Conservation (phyloP, 2,113 vertebrate species). For the Stegastes partitus region DNA sequence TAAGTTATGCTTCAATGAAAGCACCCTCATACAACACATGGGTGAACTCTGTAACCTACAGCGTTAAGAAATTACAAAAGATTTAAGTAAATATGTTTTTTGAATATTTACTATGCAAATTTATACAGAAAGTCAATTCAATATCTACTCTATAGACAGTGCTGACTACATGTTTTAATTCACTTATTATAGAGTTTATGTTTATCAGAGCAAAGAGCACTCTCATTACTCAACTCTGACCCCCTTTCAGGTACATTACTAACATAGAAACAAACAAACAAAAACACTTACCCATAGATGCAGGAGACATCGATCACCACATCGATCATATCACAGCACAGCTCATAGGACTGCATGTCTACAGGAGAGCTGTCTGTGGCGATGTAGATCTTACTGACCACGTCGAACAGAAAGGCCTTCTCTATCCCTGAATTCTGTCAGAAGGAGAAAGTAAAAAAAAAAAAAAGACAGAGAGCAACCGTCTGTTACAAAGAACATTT, state of each 20-base stretch:
- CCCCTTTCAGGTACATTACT: not conserved
- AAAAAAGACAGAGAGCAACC: not conserved
- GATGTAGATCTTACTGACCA: slow-evolving; percentile 99
- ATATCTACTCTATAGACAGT: slow-evolving; percentile 1
- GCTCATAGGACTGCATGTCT: slow-evolving; percentile 99
- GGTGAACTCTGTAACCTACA: slow-evolving; percentile 8
- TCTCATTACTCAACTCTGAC: not conserved
- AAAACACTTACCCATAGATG: slow-evolving; percentile 95
- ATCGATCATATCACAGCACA: slow-evolving; percentile 99
- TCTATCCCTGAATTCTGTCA: slow-evolving; percentile 99
- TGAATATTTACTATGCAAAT: slow-evolving; percentile 20
- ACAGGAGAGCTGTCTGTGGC: slow-evolving; percentile 99
- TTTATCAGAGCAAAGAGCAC: not conserved
- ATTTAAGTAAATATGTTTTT: slow-evolving; percentile 9
- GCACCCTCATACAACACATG: slow-evolving; percentile 5
- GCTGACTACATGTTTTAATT: not conserved
- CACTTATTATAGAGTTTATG: not conserved
- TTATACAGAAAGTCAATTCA: slow-evolving; percentile 16
- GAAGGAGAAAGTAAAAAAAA: not conserved
- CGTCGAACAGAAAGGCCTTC: slow-evolving; percentile 99
- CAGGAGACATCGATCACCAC: slow-evolving; percentile 99
- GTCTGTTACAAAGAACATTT: not conserved
- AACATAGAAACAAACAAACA: not conserved
- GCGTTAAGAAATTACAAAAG: slow-evolving; percentile 14
- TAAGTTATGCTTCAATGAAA: slow-evolving; percentile 22